Evolutionary conservation across 2,797 vertebrate genomes (phyloP).

Genomic region (Siniperca scherzeri): DNA sequence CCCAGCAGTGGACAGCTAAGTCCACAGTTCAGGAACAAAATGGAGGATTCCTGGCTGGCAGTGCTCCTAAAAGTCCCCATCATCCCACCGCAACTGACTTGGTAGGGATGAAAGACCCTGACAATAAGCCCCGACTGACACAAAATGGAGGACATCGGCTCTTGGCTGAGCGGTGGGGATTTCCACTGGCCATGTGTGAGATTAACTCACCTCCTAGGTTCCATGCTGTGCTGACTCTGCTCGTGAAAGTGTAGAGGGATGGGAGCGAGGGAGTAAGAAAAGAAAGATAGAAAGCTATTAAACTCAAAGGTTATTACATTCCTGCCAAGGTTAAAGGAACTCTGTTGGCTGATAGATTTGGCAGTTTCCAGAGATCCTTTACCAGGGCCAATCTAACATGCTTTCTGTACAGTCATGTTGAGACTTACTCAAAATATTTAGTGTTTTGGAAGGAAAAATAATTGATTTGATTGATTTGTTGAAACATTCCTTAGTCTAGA

Average conservation of each 20-base stretch:
- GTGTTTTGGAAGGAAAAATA: slow-evolving; percentile 25
- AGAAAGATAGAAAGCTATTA: slow-evolving; percentile 44
- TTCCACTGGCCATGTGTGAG: slow-evolving; percentile 64
- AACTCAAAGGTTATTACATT: slow-evolving; percentile 58
- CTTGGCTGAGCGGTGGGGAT: slow-evolving; percentile 53
- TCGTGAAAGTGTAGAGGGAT: slow-evolving; percentile 34
- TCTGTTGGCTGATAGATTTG: slow-evolving; percentile 43
- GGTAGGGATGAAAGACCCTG: slow-evolving; percentile 57
- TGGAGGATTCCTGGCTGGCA: slow-evolving; percentile 43
- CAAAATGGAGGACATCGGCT: slow-evolving; percentile 67
- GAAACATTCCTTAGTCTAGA: neutral
- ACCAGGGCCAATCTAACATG: neutral
- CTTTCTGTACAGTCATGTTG: slow-evolving; percentile 4
- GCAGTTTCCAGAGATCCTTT: slow-evolving; percentile 20
- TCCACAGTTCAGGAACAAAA: slow-evolving; percentile 50
- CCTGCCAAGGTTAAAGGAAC: slow-evolving; percentile 58
- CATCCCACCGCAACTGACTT: slow-evolving; percentile 49
- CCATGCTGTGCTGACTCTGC: slow-evolving; percentile 55
- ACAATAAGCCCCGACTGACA: slow-evolving; percentile 57
- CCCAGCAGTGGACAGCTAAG: slow-evolving; percentile 13
- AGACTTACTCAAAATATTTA: slow-evolving; percentile 11
- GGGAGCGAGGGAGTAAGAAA: slow-evolving; percentile 30
- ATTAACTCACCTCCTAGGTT: slow-evolving; percentile 67
- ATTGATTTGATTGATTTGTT: neutral
- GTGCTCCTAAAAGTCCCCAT: slow-evolving; percentile 46